A percentile compares a stretch with the other conserved stretches of the same genome.
Conservation (phyloP, 2,888 invertebrate species). For the Diogma glabrata region DNA sequence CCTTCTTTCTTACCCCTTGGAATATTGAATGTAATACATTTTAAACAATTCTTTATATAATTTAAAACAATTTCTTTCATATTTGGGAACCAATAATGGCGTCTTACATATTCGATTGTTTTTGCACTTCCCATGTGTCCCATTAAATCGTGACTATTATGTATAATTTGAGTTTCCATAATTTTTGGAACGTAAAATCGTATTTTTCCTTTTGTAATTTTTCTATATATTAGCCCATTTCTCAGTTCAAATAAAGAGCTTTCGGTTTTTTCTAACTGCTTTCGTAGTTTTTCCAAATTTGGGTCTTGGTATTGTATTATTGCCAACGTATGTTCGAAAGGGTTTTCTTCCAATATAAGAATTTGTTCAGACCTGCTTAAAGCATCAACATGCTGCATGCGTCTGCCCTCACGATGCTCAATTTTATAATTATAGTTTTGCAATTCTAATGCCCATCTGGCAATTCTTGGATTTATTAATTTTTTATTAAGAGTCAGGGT, state of each 20-base stretch:
- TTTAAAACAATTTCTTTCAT: background rate
- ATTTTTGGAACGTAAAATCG: slow-evolving; percentile 11
- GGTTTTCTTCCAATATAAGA: no score
- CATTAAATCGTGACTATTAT: slow-evolving; percentile 9
- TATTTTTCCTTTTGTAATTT: background rate
- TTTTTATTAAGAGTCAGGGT: no score
- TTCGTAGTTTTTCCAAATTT: no score
- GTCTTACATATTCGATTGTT: background rate
- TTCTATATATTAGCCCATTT: slow-evolving; percentile 9
- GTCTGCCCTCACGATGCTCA: no score
- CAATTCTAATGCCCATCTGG: slow-evolving; percentile 5
- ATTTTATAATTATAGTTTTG: no score
- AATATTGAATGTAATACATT: slow-evolving; percentile 3
- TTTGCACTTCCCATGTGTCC: slow-evolving; percentile 8
- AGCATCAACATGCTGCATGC: no score
- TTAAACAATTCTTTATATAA: slow-evolving; percentile 10
- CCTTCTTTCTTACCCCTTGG: slow-evolving; percentile 8
- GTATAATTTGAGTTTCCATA: slow-evolving; percentile 8
- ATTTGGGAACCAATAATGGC: no score
- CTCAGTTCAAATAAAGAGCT: slow-evolving; percentile 9
- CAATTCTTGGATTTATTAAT: slow-evolving; percentile 14
- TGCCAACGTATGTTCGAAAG: no score
- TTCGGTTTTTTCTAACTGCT: no score
- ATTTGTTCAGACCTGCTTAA: no score
- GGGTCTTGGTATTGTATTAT: no score